Evolutionary conservation across 64 coral and sea anemone species (phyloP).

Genomic region (Montipora capricornis): DNA sequence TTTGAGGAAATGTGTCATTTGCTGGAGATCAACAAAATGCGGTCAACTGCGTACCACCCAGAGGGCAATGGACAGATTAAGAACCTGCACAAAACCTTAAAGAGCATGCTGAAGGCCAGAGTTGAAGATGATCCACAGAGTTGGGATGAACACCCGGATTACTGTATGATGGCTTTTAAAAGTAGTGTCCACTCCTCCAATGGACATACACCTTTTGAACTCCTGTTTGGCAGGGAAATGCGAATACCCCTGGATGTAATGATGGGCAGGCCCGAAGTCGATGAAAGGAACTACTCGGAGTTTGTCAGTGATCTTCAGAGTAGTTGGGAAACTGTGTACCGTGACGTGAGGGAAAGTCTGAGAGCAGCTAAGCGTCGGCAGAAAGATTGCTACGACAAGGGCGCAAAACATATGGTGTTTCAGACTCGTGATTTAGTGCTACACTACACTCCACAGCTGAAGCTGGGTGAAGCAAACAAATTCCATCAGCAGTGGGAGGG

Average conservation of each 20-base stretch:
- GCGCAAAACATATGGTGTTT: constrained; percentile 44
- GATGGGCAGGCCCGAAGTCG: constrained; percentile 16
- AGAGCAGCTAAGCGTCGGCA: constrained; percentile 12
- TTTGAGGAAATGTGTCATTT: constrained; percentile 60
- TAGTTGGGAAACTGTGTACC: constrained; percentile 11
- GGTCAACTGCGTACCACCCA: constrained; percentile 66
- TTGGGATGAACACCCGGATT: constrained; percentile 58
- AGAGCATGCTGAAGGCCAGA: constrained; percentile 55
- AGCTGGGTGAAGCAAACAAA: no score
- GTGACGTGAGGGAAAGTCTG: constrained; percentile 39
- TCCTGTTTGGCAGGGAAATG: constrained; percentile 58
- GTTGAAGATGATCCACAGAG: constrained; percentile 24
- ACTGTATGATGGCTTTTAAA: constrained; percentile 57
- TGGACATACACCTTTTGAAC: constrained; percentile 42
- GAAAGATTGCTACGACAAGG: constrained; percentile 32
- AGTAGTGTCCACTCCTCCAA: constrained; percentile 47
- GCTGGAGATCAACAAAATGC: constrained; percentile 72
- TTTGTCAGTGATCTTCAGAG: constrained; percentile 11
- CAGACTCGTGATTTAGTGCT: constrained; percentile 34
- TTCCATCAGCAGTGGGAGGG: no score
- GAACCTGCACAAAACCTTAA: constrained; percentile 58
- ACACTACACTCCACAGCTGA: no score
- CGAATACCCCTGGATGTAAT: constrained; percentile 60
- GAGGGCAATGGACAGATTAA: constrained; percentile 71
- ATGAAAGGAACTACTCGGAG: constrained; percentile 8